Evolutionary conservation across 2,113 vertebrate genomes (phyloP), one percentile per base, ranked within the genome.

Genomic region (Struthio camelus): DNA sequence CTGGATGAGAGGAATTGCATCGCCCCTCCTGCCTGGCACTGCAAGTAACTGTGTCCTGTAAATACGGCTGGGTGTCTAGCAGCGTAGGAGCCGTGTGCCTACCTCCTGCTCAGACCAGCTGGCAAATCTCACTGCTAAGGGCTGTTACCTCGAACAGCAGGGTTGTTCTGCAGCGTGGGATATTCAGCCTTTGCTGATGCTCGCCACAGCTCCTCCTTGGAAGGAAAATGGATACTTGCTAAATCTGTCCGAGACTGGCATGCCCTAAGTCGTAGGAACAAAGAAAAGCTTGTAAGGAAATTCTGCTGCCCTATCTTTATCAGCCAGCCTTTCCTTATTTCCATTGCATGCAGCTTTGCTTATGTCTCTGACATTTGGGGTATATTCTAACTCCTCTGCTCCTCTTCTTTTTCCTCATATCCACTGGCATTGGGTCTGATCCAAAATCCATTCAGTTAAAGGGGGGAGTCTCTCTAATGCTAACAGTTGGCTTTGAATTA

Each of bases 311-410:
- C 69, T 95, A 56, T 83, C 78, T 93, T 75, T 80, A 65, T 83
- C 81, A 70, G 28, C n/a, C 87, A 93, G 51, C 46, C 28, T 88
- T 96, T 84, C 82, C 75, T 91, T 90, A 59, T 85, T 96, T 94
- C 79, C 72, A 71, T 83, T 54, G 16, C 42, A 14, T 56, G 15
- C 59, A 84, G 72, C 59, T 42, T 93, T 95, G 75, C 69, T 91
- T 86, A n/a, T 75, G 59, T 80, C 54, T 86, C 59, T 93, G 59
- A 83, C 76, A 67, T 22, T 75, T 46, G 24, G 38, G 38, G 22
- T 77, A 67, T 85, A 72, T 46, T 80, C 46, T 78, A 10, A 36
- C 91, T 91, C 44, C 91, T 91, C 44, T 67, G 22, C 19, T 87
- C 46, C 50, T 82, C 42, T 83, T 67, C 82, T 85, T 75, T 94